Evolutionary conservation across 2,888 invertebrate genomes (phyloP), one percentile per base, ranked within the genome.

Genomic region (Phyllotreta striolata): DNA sequence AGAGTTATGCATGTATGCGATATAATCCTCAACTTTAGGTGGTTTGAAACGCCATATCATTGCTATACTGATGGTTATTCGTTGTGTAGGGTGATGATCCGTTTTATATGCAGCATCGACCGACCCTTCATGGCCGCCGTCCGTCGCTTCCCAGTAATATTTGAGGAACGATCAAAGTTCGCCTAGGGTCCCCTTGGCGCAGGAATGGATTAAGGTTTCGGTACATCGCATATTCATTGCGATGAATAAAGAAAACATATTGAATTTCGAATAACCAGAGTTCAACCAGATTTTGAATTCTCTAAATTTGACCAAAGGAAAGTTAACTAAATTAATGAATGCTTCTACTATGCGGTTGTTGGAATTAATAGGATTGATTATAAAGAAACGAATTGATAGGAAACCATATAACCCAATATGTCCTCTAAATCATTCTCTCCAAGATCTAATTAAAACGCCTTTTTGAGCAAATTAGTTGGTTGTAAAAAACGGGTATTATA

Each of bases 21-120:
- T 55, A 49, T 57, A 51, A 54, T 62, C 55, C 61, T 60, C 49
- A 44, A 52, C 47, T 43, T 60, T 44, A 60, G 43, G 52, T 60
- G 59, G 52, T 60, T 56, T 56, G 59, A 62, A 61, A 47, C 54
- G 43, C 12, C 64, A 64, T 64, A 57, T 62, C 62, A 62, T 51
- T 59, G 60, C 61, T 62, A 67, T 72, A 66, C 71, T 70, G 70
- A 73, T 73, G 71, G 70, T 69, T 66, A 67, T 63, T 55, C 66
- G 61, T 69, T 70, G 67, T 68, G 63, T 56, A 66, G 65, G 68
- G 70, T 69, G 72, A 76, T 76, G 75, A 77, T 76, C 76, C 76
- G 73, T 76, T 77, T 77, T 75, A 76, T 76, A 77, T 76, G 74
- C 76, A 76, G 68, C 76, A 75, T 75, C 76, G 73, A 73, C 73